Conservation (phyloP, 2,888 invertebrate species). For the Junonia oenone region DNA sequence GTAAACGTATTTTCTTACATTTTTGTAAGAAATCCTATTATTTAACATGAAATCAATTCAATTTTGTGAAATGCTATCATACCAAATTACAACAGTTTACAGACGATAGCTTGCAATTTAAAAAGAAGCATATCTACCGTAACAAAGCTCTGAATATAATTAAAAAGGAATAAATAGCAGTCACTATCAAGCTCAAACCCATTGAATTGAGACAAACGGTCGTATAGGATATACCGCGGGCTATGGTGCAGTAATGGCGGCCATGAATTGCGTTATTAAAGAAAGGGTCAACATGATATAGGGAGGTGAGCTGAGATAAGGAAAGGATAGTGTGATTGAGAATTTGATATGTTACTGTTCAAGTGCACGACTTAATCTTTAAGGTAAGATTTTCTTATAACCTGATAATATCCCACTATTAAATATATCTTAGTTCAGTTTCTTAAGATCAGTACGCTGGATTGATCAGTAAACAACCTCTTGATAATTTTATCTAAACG, state of each 20-base stretch:
- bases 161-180: neutral
- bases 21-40: no score
- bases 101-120: neutral
- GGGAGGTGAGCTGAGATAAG: neutral
- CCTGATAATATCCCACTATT: no score
- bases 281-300: neutral
- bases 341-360: no score
- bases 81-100: no score
- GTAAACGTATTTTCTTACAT: no score
- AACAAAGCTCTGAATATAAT: neutral
- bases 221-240: neutral
- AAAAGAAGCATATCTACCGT: neutral
- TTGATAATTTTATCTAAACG: no score
- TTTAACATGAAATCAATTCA: no score
- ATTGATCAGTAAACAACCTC: no score
- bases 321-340: neutral
- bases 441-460: no score
- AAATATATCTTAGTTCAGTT: no score
- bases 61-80: no score
- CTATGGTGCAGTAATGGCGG: neutral
- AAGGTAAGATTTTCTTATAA: neutral
- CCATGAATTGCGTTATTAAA: slow-evolving; percentile 1
- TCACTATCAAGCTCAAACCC: neutral
- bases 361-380: neutral
- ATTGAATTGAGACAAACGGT: neutral